Percentiles rank a stretch among this genome's conserved stretches.
phyloP scores from a whole-genome alignment of 2,113 vertebrate genomes.

The Tamias sibiricus region DNA sequence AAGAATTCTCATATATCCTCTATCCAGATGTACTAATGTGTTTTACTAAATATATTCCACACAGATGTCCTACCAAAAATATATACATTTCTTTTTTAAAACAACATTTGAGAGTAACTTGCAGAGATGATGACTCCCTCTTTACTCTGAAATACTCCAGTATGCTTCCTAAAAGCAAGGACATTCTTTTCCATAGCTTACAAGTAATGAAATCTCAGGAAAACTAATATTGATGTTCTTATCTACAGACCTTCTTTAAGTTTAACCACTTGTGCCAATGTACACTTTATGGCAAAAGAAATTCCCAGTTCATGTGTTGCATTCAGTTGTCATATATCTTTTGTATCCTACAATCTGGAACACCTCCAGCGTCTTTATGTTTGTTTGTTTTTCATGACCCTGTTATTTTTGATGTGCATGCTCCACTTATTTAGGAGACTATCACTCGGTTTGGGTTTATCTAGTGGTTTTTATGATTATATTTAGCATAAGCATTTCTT shows the following conservation, averaged over 20 bases:
- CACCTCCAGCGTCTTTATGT: neutral
- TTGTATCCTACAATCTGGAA: neutral
- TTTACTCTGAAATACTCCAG: neutral
- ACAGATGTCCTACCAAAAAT: neutral
- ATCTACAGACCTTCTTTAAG: neutral
- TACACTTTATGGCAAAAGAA: neutral
- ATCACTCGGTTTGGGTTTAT: neutral
- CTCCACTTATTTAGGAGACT: neutral
- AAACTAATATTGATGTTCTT: neutral
- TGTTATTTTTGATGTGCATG: neutral
- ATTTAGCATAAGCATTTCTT: neutral
- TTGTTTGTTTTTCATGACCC: neutral
- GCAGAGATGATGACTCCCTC: neutral
- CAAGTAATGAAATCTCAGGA: constrained; percentile 24
- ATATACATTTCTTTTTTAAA: neutral
- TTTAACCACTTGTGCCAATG: neutral
- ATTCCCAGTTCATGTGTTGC: rapidly evolving
- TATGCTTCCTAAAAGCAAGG: constrained; percentile 21
- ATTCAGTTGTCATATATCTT: neutral
- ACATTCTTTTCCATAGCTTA: neutral
- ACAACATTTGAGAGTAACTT: constrained; percentile 25
- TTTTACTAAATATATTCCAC: neutral
- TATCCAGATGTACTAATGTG: neutral
- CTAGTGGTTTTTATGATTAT: constrained; percentile 16
- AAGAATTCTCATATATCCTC: neutral